Evolutionary conservation across 2,888 invertebrate genomes (phyloP).

Genomic region (Dryadula phaetusa): DNA sequence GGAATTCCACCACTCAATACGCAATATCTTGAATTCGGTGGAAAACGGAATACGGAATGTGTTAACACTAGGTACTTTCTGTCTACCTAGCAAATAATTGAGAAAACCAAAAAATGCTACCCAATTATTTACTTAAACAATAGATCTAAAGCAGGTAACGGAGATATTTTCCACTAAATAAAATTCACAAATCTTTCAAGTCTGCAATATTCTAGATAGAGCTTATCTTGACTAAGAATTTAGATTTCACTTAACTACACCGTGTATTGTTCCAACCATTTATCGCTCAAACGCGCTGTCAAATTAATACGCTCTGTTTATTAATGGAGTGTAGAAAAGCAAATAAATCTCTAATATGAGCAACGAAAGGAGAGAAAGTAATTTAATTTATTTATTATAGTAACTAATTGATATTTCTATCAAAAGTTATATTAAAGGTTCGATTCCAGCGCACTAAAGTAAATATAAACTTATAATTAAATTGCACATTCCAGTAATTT

Average conservation of each 20-base stretch:
- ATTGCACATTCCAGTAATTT: not conserved
- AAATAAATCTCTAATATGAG: conserved; percentile 18
- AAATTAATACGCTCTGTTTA: conserved; percentile 19
- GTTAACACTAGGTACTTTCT: too few species aligned
- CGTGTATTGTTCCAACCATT: conserved; percentile 12
- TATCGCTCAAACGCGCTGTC: conserved; percentile 12
- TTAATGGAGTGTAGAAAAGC: conserved; percentile 18
- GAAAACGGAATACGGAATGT: too few species aligned
- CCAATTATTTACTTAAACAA: too few species aligned
- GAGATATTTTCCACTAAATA: too few species aligned
- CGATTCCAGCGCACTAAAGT: not conserved
- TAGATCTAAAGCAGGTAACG: too few species aligned
- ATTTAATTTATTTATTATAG: conserved; percentile 1
- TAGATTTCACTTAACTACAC: conserved; percentile 6
- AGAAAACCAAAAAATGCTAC: too few species aligned
- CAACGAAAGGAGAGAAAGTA: not conserved
- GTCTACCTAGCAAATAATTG: too few species aligned
- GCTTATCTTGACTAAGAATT: not conserved
- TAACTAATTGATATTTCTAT: not conserved
- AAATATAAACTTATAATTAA: not conserved
- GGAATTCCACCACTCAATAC: too few species aligned
- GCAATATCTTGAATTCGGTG: too few species aligned
- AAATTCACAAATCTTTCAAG: too few species aligned
- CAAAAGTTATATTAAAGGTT: not conserved
- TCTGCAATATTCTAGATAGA: too few species aligned